phyloP scores from a whole-genome alignment of 2,113 vertebrate species.

The Gymnarchus niloticus region DNA sequence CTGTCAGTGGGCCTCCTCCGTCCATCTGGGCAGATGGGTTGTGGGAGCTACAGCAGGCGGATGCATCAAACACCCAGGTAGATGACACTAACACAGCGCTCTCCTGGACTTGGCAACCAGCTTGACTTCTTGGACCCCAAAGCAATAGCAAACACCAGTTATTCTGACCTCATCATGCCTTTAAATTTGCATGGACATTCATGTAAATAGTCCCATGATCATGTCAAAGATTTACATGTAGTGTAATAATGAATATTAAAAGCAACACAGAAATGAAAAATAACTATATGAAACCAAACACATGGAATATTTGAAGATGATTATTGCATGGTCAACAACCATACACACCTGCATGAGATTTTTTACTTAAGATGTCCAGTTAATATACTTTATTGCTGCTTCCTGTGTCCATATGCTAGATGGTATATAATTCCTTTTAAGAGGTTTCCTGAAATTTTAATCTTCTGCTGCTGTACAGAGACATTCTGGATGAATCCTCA shows the following conservation, averaged over 20 bases:
- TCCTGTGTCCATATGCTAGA: too few species aligned
- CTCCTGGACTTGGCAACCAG: not conserved
- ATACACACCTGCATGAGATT: not conserved
- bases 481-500: slow-evolving; percentile 59
- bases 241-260: too few species aligned
- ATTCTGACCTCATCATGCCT: not conserved
- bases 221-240: too few species aligned
- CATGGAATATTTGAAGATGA: too few species aligned
- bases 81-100: not conserved
- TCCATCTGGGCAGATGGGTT: slow-evolving; percentile 54
- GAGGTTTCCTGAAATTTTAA: not conserved
- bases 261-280: too few species aligned
- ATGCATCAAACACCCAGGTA: slow-evolving; percentile 41
- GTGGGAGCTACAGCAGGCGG: slow-evolving; percentile 60
- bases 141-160: not conserved
- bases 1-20: slow-evolving; percentile 41
- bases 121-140: not conserved
- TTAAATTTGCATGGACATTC: not conserved
- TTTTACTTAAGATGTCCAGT: too few species aligned
- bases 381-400: too few species aligned
- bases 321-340: too few species aligned
- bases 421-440: not conserved
- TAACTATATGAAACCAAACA: too few species aligned
- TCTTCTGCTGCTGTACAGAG: slow-evolving; percentile 33
- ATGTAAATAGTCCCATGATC: not conserved